Conservation (phyloP, 2,797 vertebrate genomes). For the Enteromius mattozi region DNA sequence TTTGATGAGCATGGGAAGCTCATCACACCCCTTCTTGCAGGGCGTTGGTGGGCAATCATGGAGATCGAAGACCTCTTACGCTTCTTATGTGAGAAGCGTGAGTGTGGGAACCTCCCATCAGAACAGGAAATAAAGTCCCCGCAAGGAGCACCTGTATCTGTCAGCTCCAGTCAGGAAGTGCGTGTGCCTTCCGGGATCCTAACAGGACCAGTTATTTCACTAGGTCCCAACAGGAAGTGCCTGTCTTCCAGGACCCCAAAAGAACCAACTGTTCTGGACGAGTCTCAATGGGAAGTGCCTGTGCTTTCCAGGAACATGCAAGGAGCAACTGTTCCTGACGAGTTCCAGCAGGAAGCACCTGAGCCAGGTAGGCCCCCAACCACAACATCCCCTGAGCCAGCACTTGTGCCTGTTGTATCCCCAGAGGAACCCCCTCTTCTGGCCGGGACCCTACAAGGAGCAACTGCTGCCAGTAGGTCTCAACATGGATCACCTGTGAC, state of each 20-base stretch:
- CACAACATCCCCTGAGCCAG: background rate
- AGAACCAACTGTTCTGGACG: background rate
- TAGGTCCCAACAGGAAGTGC: background rate
- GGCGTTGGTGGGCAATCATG: background rate
- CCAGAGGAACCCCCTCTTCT: background rate
- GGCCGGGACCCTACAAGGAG: background rate
- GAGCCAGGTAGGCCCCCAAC: background rate
- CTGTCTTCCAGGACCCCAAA: background rate
- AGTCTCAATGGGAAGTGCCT: background rate
- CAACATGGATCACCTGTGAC: background rate
- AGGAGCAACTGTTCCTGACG: background rate
- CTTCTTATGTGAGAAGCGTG: background rate
- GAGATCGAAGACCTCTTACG: background rate
- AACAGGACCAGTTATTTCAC: background rate
- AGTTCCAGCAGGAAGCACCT: background rate
- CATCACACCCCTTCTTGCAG: background rate
- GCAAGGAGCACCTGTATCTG: too few species aligned
- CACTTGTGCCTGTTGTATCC: background rate
- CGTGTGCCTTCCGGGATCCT: background rate
- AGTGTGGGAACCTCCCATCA: background rate
- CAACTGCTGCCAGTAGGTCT: background rate
- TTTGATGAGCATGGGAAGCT: background rate
- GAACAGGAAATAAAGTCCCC: background rate
- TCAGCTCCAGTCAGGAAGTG: background rate
- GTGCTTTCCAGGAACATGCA: background rate